These are phyloP conservation scores for Hemaris fuciformis DNA, from an alignment of 2,888 invertebrate genomes.

Conservation along the genomic window DNA sequence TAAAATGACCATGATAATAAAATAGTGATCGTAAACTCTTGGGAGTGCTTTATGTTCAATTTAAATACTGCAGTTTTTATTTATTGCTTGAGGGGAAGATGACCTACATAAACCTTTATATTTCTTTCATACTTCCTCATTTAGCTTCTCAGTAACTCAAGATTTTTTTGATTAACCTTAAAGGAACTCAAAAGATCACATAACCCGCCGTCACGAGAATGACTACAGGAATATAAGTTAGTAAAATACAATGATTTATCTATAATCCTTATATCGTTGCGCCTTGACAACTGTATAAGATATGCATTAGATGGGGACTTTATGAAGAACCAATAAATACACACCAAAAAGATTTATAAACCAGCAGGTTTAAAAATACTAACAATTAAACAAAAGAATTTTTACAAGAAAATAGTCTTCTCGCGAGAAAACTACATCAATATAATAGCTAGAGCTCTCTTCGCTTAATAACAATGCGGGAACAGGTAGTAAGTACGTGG, in stretches of 20 bases:
- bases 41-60: not conserved
- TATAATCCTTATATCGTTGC: no score
- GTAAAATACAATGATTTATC: no score
- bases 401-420: not conserved
- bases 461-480: not conserved
- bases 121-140: not conserved
- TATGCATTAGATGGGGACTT: not conserved
- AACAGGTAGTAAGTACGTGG: not conserved
- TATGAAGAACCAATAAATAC: not conserved
- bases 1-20: not conserved
- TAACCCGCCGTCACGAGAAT: no score
- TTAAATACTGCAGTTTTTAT: not conserved
- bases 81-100: not conserved
- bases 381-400: not conserved
- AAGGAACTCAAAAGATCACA: no score
- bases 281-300: no score
- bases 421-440: no score
- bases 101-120: no score
- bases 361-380: not conserved
- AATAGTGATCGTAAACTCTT: not conserved
- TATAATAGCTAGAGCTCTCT: not conserved
- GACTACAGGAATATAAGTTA: no score
- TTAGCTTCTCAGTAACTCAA: not conserved
- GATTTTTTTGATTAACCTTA: not conserved
- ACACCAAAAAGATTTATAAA: not conserved